Conservation (phyloP, 2,888 invertebrate species). For the Pherbina coryleti region DNA sequence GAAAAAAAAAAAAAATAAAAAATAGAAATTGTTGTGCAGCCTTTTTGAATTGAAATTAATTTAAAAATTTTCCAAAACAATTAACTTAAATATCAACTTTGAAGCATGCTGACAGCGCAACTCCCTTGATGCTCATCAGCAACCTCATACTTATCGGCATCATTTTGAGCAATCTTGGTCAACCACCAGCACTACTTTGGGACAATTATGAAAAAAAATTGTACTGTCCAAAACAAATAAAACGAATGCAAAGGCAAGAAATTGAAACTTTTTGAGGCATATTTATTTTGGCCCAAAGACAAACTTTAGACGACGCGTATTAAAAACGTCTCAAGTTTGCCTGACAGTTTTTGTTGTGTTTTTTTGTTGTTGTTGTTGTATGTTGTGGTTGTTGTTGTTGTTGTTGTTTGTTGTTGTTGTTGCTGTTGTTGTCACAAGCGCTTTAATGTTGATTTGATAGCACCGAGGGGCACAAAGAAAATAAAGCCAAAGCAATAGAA, state of each 20-base stretch:
- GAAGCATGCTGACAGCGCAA: too few relatives aligned
- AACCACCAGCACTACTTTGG: neutral
- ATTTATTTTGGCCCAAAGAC: neutral
- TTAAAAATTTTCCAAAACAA: too few relatives aligned
- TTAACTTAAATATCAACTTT: too few relatives aligned
- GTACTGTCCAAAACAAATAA: neutral
- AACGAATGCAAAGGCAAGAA: neutral
- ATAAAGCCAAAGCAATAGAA: neutral
- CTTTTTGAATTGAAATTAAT: too few relatives aligned
- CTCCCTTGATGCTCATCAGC: too few relatives aligned
- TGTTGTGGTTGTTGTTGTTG: too few relatives aligned
- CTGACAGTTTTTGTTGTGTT: neutral
- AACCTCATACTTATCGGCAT: too few relatives aligned
- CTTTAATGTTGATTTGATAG: slow-evolving; percentile 5
- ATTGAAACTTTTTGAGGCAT: slow-evolving; percentile 9
- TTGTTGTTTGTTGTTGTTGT: neutral
- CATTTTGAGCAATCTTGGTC: neutral
- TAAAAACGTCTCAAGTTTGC: neutral
- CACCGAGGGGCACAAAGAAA: neutral
- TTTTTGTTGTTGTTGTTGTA: too few relatives aligned
- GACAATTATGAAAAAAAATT: neutral
- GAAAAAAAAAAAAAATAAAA: too few relatives aligned
- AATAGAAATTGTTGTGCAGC: too few relatives aligned
- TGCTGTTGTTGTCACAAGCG: neutral
- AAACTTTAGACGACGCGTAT: neutral